Conservation (phyloP, 1,140 invertebrate genomes). For the Popillia japonica region DNA sequence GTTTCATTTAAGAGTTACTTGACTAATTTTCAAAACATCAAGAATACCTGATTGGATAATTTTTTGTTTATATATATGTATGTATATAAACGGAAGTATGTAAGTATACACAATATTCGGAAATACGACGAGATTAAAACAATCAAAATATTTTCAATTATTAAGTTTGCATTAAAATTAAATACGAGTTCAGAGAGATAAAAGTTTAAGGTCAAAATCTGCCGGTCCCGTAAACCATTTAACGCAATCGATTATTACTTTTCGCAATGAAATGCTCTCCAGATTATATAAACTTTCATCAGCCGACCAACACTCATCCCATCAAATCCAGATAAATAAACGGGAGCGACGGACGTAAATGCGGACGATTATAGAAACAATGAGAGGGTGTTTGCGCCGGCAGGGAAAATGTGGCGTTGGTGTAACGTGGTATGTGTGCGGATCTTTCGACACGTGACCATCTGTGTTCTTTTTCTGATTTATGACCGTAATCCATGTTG, state of each 20-base stretch:
- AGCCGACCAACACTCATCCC: constrained; percentile 14
- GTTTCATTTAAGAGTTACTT: too few species aligned
- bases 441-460: constrained; percentile 26
- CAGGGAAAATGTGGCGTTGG: constrained; percentile 23
- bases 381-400: constrained; percentile 10
- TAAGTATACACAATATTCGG: too few species aligned
- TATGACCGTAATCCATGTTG: constrained; percentile 25
- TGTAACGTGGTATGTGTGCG: constrained; percentile 11
- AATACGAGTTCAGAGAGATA: not conserved
- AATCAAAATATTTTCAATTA: not conserved
- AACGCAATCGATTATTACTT: constrained; percentile 17
- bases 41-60: too few species aligned
- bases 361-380: constrained; percentile 18
- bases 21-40: too few species aligned
- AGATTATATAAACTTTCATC: constrained; percentile 34
- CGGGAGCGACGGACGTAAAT: constrained; percentile 20
- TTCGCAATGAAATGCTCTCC: constrained; percentile 4
- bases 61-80: too few species aligned
- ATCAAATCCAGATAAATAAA: constrained; percentile 35
- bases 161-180: not conserved
- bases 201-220: not conserved
- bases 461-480: constrained; percentile 32
- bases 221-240: not conserved
- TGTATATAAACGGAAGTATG: too few species aligned
- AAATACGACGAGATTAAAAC: not conserved